Base-by-base conservation (phyloP, 1,140 invertebrate genomes). In the Catajapyx aquilonaris region DNA sequence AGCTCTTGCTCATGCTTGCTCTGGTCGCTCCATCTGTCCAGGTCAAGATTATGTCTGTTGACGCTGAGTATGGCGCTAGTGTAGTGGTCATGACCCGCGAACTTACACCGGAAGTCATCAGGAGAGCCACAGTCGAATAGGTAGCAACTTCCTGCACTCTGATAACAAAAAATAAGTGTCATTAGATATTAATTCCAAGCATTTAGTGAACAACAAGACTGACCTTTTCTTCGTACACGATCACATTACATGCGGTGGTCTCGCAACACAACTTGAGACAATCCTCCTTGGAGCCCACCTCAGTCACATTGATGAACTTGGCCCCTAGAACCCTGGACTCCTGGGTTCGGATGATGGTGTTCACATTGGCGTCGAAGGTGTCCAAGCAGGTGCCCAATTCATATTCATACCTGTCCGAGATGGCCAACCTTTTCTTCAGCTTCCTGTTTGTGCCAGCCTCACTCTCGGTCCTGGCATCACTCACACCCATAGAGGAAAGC, bases 181-280 rank as follows among this genome's bases (percentile, higher is more conserved):
- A 36, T 17, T 5, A n/a, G n/a, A n/a, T n/a, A n/a, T n/a, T n/a
- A n/a, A n/a, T n/a, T n/a, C n/a, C n/a, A n/a, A n/a, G n/a, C n/a
- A n/a, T n/a, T n/a, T n/a, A n/a, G n/a, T n/a, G n/a, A n/a, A n/a
- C n/a, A n/a, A n/a, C n/a, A n/a, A n/a, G n/a, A 31, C 40, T 53
- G 55, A 85, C 81, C 70, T 87, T 88, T 52, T 88, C 77, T 55
- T 93, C 84, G 49, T 78, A 91, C 43, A 91, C 76, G 52, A 86
- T 87, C 7, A 90, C 81, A 56, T 90, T 86, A 52, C 87, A 93
- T 32, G 66, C 58, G 16, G 76, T 69, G 1, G 80, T 87, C 52
- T 80, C 70, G 54, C 84, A 90, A 59, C 87, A 93, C 35, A 83
- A 67, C 20, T 71, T 66, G 38, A 86, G 61, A 56, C 86, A 91